Base-by-base conservation (phyloP, 2,888 invertebrate genomes). In the Hipparchia sbordonii region DNA sequence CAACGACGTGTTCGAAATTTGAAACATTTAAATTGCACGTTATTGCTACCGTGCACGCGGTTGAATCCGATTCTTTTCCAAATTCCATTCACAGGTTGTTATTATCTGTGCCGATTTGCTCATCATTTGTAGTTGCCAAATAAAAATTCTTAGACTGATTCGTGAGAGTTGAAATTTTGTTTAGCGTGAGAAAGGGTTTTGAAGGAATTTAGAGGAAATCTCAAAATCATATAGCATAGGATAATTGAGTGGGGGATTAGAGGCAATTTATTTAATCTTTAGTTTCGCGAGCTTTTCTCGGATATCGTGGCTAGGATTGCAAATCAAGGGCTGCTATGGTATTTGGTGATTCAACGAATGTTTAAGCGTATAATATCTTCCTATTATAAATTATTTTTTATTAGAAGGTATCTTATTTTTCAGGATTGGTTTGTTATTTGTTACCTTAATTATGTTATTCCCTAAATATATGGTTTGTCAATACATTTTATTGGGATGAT, bases 21-120 rank as follows among this genome's bases (percentile, higher is more conserved):
- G 89, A 93, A 93, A 89, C 90, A 93, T 93, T 93, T 93, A 93
- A 93, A 93, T 93, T 93, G 89, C 88, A 90, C 87, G 90, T 91
- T 91, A 88, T 87, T 88, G 93, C 93, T 93, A 93, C 93, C 87
- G 93, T 93, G 92, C 92, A 89, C 88, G 89, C 89, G 88, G 82
- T 77, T 77, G 79, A 77, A 75, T 77, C 78, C 82, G 84, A 83
- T 81, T 82, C 82, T 83, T 84, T 84, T 83, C 85, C 89, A 89
- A 92, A 93, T 93, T 91, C 87, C 89, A 80, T 79, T 82, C 80
- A 82, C 82, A 83, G 84, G 87, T 88, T 91, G 89, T 92, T 90
- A 93, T 93, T 92, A 93, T 86, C 85, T 80, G 81, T 83, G 85
- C 87, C 89, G 91, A 91, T 92, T 91, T 87, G 86, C 89, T 87